Evolutionary conservation across 2,888 invertebrate genomes (phyloP).

Genomic region (Hydraecia micacea): DNA sequence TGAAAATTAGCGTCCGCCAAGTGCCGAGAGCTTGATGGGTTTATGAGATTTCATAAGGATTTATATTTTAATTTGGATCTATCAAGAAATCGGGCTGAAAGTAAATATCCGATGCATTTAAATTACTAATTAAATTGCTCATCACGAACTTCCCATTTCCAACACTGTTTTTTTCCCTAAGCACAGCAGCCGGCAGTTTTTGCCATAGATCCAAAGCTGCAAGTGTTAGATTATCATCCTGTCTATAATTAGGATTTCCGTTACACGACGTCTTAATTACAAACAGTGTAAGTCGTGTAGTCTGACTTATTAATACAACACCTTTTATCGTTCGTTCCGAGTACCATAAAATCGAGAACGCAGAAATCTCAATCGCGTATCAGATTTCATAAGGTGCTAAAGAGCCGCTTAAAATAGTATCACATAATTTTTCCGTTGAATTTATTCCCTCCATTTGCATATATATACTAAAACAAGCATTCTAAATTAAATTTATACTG

Average conservation of each 20-base stretch:
- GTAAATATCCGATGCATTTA: constrained; percentile 1
- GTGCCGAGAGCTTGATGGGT: not conserved
- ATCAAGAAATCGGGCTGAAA: not conserved
- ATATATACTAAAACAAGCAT: constrained; percentile 69
- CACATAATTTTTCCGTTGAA: constrained; percentile 60
- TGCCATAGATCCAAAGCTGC: constrained; percentile 28
- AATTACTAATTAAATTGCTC: not conserved
- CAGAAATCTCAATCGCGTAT: constrained; percentile 66
- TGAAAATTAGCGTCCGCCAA: not conserved
- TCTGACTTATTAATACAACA: constrained; percentile 37
- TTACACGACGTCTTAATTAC: constrained; percentile 51
- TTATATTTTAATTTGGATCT: not conserved
- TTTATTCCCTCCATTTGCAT: constrained; percentile 76
- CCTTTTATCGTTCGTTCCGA: constrained; percentile 51
- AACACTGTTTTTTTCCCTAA: constrained; percentile 2
- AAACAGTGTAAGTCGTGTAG: constrained; percentile 33
- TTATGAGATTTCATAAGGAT: constrained; percentile 1
- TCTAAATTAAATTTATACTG: constrained; percentile 71
- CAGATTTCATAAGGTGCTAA: constrained; percentile 77
- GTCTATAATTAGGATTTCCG: constrained; percentile 58
- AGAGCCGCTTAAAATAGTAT: constrained; percentile 69
- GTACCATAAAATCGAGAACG: constrained; percentile 56
- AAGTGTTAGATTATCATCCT: constrained; percentile 52
- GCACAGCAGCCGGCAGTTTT: constrained; percentile 18
- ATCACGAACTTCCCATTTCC: not conserved